Conservation (phyloP, 2,113 vertebrate genomes). For the Serinus canaria region DNA sequence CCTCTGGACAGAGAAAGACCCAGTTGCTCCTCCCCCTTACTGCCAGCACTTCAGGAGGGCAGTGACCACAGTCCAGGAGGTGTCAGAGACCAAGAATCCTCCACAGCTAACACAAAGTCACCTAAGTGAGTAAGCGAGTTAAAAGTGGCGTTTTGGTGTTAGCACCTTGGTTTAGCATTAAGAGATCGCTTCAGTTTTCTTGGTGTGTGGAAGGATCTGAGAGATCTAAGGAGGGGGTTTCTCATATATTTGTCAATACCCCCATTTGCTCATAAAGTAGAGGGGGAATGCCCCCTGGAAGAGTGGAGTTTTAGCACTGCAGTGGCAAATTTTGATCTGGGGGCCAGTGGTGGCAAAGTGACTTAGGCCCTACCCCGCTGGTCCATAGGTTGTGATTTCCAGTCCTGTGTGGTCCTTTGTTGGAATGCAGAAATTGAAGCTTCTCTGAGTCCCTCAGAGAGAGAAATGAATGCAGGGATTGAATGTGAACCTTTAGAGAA, state of each 20-base stretch:
- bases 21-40: not conserved
- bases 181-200: not conserved
- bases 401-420: no score
- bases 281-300: fast-evolving
- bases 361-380: not conserved
- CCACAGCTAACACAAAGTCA: not conserved
- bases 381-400: not conserved
- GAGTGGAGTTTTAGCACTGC: not conserved
- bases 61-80: not conserved
- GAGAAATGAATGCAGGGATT: not conserved
- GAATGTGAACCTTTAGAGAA: not conserved
- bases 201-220: not conserved
- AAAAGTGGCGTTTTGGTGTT: not conserved
- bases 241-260: fast-evolving
- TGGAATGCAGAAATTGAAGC: not conserved
- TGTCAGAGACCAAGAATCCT: not conserved
- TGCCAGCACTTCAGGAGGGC: fast-evolving
- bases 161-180: no score
- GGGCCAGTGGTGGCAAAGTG: not conserved
- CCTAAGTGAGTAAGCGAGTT: no score
- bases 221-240: not conserved
- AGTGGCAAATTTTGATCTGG: not conserved
- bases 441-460: not conserved
- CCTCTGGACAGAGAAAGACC: not conserved
- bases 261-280: not conserved